Conservation (phyloP, 2,113 vertebrate species). For the Blennius ocellaris region DNA sequence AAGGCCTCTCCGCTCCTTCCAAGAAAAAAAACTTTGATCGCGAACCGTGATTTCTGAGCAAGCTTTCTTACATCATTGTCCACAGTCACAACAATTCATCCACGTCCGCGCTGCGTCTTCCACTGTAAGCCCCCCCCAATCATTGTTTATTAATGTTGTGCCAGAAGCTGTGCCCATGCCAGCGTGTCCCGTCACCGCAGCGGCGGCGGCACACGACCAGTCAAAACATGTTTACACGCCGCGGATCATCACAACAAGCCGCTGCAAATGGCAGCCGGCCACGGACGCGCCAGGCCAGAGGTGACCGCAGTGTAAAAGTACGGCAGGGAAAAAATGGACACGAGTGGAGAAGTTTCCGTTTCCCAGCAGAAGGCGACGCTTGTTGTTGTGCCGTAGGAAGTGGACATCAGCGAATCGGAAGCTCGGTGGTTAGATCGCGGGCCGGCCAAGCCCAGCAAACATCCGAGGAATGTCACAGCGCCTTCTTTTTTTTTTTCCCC, state of each 20-base stretch:
- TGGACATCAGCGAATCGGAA: constrained; percentile 46
- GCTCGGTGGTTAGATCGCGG: constrained; percentile 27
- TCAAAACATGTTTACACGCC: constrained; percentile 55
- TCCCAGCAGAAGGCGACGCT: constrained; percentile 1
- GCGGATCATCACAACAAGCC: constrained; percentile 41
- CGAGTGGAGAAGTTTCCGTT: constrained; percentile 16
- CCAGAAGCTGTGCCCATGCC: constrained; percentile 17
- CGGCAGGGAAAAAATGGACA: constrained; percentile 16
- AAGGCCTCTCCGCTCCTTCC: neutral
- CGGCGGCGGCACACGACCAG: constrained; percentile 30
- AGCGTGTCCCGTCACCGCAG: constrained; percentile 28
- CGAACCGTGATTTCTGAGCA: neutral
- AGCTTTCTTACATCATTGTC: neutral
- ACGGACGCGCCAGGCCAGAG: constrained; percentile 22
- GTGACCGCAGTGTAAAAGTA: constrained; percentile 13
- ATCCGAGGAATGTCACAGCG: constrained; percentile 69
- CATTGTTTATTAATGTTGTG: constrained; percentile 41
- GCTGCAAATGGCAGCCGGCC: constrained; percentile 32
- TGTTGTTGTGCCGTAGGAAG: constrained; percentile 51
- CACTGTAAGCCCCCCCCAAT: constrained; percentile 21
- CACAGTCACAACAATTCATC: neutral
- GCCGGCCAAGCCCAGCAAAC: constrained; percentile 56
- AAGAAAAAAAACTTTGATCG: neutral
- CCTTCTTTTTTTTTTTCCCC: constrained; percentile 25
- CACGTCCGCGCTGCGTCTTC: neutral